Evolutionary conservation across 2,113 vertebrate species (phyloP).

Genomic region (Macroglossus sobrinus): DNA sequence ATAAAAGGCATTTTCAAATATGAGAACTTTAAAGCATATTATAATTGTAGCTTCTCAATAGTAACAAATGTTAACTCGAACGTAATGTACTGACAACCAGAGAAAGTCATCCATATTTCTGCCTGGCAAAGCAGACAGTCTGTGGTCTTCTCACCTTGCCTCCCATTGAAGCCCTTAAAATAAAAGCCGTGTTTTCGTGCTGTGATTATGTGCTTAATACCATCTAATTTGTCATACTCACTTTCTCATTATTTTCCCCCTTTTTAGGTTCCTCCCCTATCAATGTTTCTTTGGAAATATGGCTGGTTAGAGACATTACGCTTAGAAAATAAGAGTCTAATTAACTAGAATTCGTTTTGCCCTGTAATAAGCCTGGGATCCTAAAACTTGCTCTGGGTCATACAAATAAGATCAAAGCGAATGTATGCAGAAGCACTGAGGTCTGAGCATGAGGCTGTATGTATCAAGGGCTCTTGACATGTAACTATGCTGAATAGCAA

Average conservation of each 20-base stretch:
- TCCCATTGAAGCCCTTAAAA: background rate
- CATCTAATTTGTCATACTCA: background rate
- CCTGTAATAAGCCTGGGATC: background rate
- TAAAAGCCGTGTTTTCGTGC: background rate
- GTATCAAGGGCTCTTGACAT: background rate
- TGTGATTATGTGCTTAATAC: background rate
- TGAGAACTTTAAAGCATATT: background rate
- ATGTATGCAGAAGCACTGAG: background rate
- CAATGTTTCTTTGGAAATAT: background rate
- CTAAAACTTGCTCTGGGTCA: background rate
- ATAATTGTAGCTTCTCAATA: background rate
- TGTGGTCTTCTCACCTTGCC: background rate
- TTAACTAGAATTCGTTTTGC: background rate
- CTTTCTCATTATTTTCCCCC: fast-evolving
- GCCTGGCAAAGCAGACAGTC: background rate
- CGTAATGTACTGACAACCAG: background rate
- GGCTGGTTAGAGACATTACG: background rate
- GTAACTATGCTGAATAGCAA: background rate
- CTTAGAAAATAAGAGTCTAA: background rate
- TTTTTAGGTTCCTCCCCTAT: background rate
- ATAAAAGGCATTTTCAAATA: background rate
- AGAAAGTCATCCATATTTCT: background rate
- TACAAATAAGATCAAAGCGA: background rate
- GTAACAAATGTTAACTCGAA: background rate
- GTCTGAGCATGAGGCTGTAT: background rate